Evolutionary conservation across 2,113 vertebrate genomes (phyloP), one percentile per base, ranked within the genome.

Genomic region (Callionymus lyra): DNA sequence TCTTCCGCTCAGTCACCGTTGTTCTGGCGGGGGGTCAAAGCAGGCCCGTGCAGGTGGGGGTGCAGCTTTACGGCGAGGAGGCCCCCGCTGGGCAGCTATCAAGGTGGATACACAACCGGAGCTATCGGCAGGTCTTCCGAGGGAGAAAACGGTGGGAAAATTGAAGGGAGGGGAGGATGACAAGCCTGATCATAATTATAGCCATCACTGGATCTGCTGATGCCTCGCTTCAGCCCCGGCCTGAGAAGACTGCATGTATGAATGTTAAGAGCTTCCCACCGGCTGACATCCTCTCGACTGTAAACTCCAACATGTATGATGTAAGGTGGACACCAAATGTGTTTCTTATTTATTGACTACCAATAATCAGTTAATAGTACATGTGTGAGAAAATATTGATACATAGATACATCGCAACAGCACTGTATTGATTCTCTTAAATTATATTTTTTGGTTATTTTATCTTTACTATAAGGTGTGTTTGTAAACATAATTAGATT

Each of bases 81-180:
- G 11, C 65, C 57, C 65, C 57, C 47, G 59, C 71, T 58, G 59
- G 19, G 68, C 34, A 47, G 57, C 62, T 50, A 50, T 63, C 33
- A 34, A 56, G 38, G 47, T 36, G 44, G 56, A 56, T 55, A 35
- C 33, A 53, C 43, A 44, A n/a, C 34, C 34, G n/a, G 15, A 46
- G 56, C 41, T 41, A 52, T 61, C 14, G 48, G 48, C 21, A 27
- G n/a, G 41, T 33, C 41, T 59, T 54, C 45, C 37, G 50, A 35
- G 47, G 50, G 32, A 33, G 15, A 34, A 31, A 11, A 52, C 17
- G 12, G 42, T 16, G 21, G 21, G 34, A 56, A 53, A 60, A 55
- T 8, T 64, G 47, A 15, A 47, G 32, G 27, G 19, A 50, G 39
- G 21, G n/a, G 50, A 31, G 21, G 34, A 31, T 0, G 1, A 47